Evolutionary conservation across 2,113 vertebrate genomes (phyloP), one percentile per base, ranked within the genome.

Genomic region (Promerops cafer): DNA sequence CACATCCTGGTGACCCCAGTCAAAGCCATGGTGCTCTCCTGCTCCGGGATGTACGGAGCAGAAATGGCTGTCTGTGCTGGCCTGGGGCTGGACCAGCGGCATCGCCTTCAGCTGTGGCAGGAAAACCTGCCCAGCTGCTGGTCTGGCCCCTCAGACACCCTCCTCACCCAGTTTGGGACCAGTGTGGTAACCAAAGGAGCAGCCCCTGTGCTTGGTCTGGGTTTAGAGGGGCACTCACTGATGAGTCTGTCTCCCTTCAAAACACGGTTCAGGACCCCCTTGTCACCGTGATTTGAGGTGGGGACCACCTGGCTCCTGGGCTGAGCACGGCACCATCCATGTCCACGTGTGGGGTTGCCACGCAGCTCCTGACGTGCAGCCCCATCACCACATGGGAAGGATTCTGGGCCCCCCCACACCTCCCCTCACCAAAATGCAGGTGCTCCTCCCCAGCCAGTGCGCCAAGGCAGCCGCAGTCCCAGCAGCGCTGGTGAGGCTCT

Each of bases 1-100:
- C 13, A 45, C 0, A 1, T 40, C 17, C 21, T 0, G 0, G 47
- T 2, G 3, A 50, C 26, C 42, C n/a, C 42, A 14, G 45, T 8
- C 57, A 33, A 65, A 89, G 31, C 82, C 1, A 0, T 4, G 31
- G 20, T 87, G 53, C 27, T 87, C 33, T 21, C 50, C 54, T 90
- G 30, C 61, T 45, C 54, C 0, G 0, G 77, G 59, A 61, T 57
- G 45, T 5, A 35, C 2, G 44, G 72, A 94, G 68, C 40, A 74
- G 65, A 70, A 47, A 40, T 35, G 12, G 28, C 56, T 56, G n/a
- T 21, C 21, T 0, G 0, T 31, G 54, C 26, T 26, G 28, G 24
- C 22, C 56, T 33, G 44, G 27, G 30, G 69, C 57, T n/a, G 23
- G 57, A 14, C 80, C 3, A 86, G 45, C 0, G 0, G 54, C 66